Conservation (phyloP, 2,797 vertebrate genomes). For the Oreortyx pictus region DNA sequence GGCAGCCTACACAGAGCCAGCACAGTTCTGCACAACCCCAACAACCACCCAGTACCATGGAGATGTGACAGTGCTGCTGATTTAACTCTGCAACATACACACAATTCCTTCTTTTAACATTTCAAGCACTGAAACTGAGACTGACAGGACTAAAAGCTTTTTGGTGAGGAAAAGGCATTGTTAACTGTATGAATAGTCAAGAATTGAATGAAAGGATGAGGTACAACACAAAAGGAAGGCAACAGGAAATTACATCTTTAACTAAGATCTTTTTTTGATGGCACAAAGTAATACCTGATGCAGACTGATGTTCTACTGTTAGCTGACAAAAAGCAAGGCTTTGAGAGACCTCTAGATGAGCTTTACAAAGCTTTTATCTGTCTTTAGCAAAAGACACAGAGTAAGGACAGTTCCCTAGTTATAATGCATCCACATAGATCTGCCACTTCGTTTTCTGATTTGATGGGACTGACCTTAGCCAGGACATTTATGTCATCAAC, state of each 20-base stretch:
- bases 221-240: not conserved
- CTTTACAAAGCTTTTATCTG: not conserved
- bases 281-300: not conserved
- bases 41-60: fast-evolving
- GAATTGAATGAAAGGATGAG: not conserved
- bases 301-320: not conserved
- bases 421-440: not conserved
- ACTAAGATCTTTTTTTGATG: not conserved
- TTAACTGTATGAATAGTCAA: not conserved
- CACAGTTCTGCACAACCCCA: not conserved
- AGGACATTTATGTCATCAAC: not conserved
- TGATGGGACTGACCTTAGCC: not conserved
- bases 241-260: slow-evolving; percentile 31
- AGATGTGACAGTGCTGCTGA: not conserved
- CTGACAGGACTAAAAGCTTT: not conserved
- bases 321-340: slow-evolving; percentile 8
- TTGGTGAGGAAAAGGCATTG: not conserved
- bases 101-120: not conserved
- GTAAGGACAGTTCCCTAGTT: not conserved
- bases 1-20: not conserved
- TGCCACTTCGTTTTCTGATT: not conserved
- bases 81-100: not conserved
- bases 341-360: not conserved
- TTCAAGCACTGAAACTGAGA: not conserved
- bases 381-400: not conserved